Evolutionary conservation across 23 tunicate species (phyloP), one percentile per base, ranked within the genome.

Genomic region (Botrylloides violaceus): DNA sequence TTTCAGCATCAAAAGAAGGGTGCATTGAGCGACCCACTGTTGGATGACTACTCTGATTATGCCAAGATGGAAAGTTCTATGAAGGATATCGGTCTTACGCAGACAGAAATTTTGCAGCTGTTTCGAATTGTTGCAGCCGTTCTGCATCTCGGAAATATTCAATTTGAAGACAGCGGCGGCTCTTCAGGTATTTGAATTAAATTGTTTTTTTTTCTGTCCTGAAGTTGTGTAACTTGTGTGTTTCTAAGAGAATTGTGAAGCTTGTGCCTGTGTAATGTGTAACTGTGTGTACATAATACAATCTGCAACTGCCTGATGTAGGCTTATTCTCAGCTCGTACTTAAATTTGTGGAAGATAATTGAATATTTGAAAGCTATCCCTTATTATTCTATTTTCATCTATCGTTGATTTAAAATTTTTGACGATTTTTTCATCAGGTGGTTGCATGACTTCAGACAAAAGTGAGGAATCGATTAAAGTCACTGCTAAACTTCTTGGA

Each of bases 111-210:
- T 61, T 66, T 76, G 81, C 81, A 91, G 23, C 61, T 91, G 2
- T 91, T 83, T 62, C 78, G 75, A 48, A 79, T 91, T 50, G 98
- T 91, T 6, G 92, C 98, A 5, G 98, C 81, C 25, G 98, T 91
- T 9, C 70, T 91, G 26, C 98, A 91, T 56, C 86, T 91, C 28
- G 98, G 98, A 18, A 91, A 91, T 55, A 76, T 91, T 39, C 12
- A 49, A 65, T 88, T 88, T 66, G 92, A 91, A 79, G 92, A 83
- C 32, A 81, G 86, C 59, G 98, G 83, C 1, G 87, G 98, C 28
- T 80, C 98, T 20, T 79, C 85, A 49, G 98, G 98, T 91, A 34
- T 63, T 7, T 19, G 6, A 59, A 59, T 59, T 6, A 43, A 15
- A 9, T 7, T 7, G 53, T 43, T 15, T 9, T 43, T 43, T 43